Conservation (phyloP, 2,113 vertebrate species). For the Dasyornis broadbenti region DNA sequence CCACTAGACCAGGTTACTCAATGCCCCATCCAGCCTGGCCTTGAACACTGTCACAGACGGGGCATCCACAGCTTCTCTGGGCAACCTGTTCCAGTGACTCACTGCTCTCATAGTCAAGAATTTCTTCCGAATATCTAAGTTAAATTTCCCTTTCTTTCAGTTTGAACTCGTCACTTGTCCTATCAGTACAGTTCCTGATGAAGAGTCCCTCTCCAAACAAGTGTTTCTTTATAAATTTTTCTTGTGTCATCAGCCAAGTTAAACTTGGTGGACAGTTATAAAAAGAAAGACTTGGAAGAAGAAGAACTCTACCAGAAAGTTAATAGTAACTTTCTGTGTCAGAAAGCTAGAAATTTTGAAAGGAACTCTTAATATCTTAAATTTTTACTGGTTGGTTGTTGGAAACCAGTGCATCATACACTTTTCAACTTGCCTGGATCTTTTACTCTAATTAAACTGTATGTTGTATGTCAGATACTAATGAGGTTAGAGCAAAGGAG, state of each 20-base stretch:
- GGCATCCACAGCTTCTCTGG: background rate
- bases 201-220: background rate
- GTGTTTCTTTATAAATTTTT: background rate
- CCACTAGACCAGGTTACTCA: background rate
- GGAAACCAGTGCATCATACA: background rate
- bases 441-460: background rate
- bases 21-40: background rate
- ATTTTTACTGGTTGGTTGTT: background rate
- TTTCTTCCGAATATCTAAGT: background rate
- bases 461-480: background rate
- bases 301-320: background rate
- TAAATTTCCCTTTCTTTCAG: background rate
- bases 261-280: background rate
- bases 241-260: background rate
- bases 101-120: background rate
- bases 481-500: background rate
- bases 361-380: background rate
- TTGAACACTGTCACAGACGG: background rate
- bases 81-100: background rate
- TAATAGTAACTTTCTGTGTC: background rate
- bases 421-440: background rate
- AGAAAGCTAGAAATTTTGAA: background rate
- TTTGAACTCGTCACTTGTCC: background rate
- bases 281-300: background rate
- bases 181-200: background rate